A percentile compares a stretch with the other conserved stretches of the same genome.
Conservation (phyloP, 2,888 invertebrate species). For the Polymixis lichenea region DNA sequence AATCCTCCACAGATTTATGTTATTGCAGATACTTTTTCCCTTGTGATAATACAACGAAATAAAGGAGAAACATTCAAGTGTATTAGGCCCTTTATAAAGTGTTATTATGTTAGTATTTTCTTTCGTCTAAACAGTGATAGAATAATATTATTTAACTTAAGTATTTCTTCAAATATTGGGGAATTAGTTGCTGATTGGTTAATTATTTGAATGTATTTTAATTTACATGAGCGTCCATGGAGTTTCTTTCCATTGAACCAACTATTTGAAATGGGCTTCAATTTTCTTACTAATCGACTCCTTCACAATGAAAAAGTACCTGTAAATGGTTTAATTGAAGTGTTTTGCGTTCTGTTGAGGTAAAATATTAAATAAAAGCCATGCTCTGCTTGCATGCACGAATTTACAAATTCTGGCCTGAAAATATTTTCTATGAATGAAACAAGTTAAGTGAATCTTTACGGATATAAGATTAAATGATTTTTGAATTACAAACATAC, state of each 20-base stretch:
- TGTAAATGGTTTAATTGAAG: neutral
- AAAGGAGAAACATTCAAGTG: constrained; percentile 33
- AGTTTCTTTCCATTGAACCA: neutral
- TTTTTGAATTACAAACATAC: neutral
- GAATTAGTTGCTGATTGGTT: neutral
- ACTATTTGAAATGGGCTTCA: neutral
- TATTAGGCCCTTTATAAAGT: constrained; percentile 19
- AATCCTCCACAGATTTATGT: constrained; percentile 51
- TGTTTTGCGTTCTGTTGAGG: neutral
- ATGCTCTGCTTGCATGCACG: neutral
- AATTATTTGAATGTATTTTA: neutral
- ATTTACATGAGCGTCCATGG: neutral
- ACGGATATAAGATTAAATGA: neutral
- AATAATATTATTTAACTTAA: neutral
- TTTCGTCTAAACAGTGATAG: constrained; percentile 7
- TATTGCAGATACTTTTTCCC: constrained; percentile 49
- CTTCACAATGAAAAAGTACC: neutral
- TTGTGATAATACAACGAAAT: constrained; percentile 39
- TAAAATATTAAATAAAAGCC: neutral
- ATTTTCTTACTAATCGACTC: neutral
- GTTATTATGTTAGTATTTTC: constrained; percentile 4
- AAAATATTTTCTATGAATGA: neutral
- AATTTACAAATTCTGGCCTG: neutral
- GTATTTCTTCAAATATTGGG: neutral
- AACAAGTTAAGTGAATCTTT: neutral